Base-by-base conservation (phyloP, 2,113 vertebrate species). In the Capricornis sumatraensis region DNA sequence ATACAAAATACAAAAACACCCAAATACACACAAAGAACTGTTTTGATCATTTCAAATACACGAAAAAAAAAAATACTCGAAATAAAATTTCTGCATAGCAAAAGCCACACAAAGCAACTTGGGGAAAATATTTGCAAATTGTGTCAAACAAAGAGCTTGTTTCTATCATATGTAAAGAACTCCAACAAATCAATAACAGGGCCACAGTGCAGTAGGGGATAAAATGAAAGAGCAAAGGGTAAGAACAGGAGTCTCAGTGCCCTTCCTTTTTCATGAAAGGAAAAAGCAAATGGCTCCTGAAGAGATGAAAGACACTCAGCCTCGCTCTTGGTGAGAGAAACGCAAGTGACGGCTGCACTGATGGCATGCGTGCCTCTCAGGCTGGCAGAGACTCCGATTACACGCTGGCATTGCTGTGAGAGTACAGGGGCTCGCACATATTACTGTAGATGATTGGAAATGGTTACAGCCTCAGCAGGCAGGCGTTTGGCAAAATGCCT, bases 361-460 rank as follows among this genome's bases (percentile, higher is more conserved):
- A 36, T 0, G 8, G 14, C 13, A 0, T 0, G 0, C 11, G 8
- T 1, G 0, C 96, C 87, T 12, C 1, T 9, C 89, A 6, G 60
- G 7, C 17, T 0, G 62, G 27, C 74, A 3, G 5, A 2, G 5
- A 9, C 84, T 21, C 15, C 7, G n/a, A 5, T 16, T 2, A 8
- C 6, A 4, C 14, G 0, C 7, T 3, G 79, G 36, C 43, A 33
- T 43, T 0, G 11, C 64, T 1, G 83, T 5, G 43, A 50, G 58
- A 45, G 5, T 0, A 0, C 7, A 9, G 57, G 43, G 53, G 10
- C 45, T 8, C 0, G 0, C 55, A 1, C 7, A 3, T 1, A 1
- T 7, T 9, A 2, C 79, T 53, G 33, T 83, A 9, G 23, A 15
- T 36, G 8, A 27, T 1, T 27, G 28, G 5, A 23, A 47, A 60